Base-by-base conservation (phyloP, 2,888 invertebrate genomes). In the Apoda limacodes region DNA sequence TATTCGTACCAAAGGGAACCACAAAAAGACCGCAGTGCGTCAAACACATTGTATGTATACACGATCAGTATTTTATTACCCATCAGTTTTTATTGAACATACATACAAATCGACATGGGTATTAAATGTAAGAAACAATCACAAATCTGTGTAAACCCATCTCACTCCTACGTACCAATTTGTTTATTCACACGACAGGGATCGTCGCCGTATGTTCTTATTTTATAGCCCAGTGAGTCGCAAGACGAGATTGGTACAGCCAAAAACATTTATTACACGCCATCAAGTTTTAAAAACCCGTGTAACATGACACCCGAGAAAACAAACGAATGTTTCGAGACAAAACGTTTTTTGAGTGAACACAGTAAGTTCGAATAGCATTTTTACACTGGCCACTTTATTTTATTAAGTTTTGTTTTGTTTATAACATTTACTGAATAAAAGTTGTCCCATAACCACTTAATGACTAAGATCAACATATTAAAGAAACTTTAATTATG, bases 261-360 rank as follows among this genome's bases (percentile, higher is more conserved):
- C 69, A 65, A 69, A 69, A 64, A 60, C 67, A 70, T 76, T 75
- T 71, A 69, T 71, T 65, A 75, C 69, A 55, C 47, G 50, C 70
- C 65, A 69, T 75, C 74, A 74, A 72, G 61, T 75, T 70, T 69
- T 62, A 54, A 65, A 63, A 63, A 63, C 52, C 47, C 63, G 47
- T 74, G 76, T 76, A 74, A 75, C 60, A 20, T 52, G 72, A 76
- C 72, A 75, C 76, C 63, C 40, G 43, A 42, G 39, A 46, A 48
- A 60, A 60, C 63, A 60, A 60, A 64, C 57, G 52, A 52, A 57
- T 55, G 54, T 51, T 51, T 48, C 43, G 36, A 52, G 54, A 62
- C 59, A 55, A 54, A 54, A 55, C 44, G 50, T 48, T 48, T 47
- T 51, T 38, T 40, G 48, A 39, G 35, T 37, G 43, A 43, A 55